Percentiles rank a stretch among this genome's conserved stretches.
phyloP scores from a whole-genome alignment of 2,113 vertebrate species.

The Amblyornis subalaris region DNA sequence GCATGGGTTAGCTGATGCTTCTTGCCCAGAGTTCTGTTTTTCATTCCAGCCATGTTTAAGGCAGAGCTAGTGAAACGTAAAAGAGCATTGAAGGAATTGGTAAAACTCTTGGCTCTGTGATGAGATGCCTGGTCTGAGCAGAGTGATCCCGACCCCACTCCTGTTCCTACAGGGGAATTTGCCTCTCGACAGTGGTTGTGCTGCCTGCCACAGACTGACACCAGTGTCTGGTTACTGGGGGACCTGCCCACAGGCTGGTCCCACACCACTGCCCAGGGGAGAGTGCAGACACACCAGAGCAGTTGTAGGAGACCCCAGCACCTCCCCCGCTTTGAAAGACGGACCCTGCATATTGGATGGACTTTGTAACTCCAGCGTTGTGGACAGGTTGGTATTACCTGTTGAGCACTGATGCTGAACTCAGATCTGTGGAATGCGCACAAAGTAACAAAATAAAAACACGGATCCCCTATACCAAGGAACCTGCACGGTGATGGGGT shows the following conservation, averaged over 20 bases:
- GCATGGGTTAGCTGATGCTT: conserved; percentile 5
- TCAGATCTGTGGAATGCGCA: background rate
- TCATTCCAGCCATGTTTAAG: background rate
- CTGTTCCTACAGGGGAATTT: background rate
- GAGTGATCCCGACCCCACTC: background rate
- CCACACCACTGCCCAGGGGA: background rate
- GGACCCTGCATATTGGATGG: fast-evolving
- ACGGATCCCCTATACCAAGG: background rate
- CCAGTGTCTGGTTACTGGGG: background rate
- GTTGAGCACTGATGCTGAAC: background rate
- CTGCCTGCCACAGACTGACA: background rate
- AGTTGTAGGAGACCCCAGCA: background rate
- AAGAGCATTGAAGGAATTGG: background rate
- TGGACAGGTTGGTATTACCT: background rate
- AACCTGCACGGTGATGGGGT: background rate
- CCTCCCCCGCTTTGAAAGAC: background rate
- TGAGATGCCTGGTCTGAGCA: background rate
- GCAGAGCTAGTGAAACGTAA: conserved; percentile 10
- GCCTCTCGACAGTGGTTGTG: background rate
- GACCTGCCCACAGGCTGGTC: background rate
- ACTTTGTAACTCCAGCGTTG: background rate
- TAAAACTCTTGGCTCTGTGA: conserved; percentile 11
- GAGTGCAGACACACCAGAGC: background rate
- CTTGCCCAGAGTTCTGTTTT: background rate
- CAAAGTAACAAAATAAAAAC: background rate